Evolutionary conservation across 2,797 vertebrate genomes (phyloP).

Genomic region (Odontamblyopus lacepedii): DNA sequence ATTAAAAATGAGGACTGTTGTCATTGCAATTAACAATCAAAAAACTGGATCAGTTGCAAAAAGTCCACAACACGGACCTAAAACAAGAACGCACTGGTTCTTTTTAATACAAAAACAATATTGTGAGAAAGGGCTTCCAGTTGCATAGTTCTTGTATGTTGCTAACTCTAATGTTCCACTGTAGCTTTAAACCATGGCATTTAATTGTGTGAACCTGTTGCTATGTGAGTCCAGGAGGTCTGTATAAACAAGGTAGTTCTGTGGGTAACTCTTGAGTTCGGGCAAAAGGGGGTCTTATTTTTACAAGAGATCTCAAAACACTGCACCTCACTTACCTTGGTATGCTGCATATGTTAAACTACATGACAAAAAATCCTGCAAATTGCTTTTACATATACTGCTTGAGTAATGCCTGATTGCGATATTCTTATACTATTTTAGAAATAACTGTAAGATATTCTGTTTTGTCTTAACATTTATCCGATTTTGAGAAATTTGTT

Average conservation of each 20-base stretch:
- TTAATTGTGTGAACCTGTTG: conserved; percentile 28
- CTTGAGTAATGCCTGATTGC: conserved; percentile 85
- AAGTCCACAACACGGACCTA: not conserved
- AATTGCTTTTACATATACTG: conserved; percentile 84
- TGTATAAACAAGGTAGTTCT: conserved; percentile 60
- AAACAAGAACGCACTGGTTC: not conserved
- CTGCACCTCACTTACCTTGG: conserved; percentile 92
- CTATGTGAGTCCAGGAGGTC: conserved; percentile 42
- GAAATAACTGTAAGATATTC: conserved; percentile 74
- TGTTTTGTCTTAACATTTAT: conserved; percentile 82
- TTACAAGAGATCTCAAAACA: conserved; percentile 79
- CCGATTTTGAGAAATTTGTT: conserved; percentile 74
- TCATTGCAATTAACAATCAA: no score
- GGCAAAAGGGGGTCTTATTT: conserved; percentile 70
- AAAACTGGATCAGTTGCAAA: no score
- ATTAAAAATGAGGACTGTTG: not conserved
- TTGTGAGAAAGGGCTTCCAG: not conserved
- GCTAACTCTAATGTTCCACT: conserved; percentile 43
- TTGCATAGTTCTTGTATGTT: not conserved
- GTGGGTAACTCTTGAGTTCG: conserved; percentile 74
- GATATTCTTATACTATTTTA: conserved; percentile 84
- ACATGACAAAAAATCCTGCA: conserved; percentile 83
- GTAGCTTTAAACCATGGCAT: conserved; percentile 41
- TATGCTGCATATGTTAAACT: conserved; percentile 90
- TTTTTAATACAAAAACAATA: not conserved